Percentiles rank a stretch among this genome's conserved stretches.
Evolutionary conservation across 2,888 invertebrate species (phyloP).

Genomic region (Noctua comes): DNA sequence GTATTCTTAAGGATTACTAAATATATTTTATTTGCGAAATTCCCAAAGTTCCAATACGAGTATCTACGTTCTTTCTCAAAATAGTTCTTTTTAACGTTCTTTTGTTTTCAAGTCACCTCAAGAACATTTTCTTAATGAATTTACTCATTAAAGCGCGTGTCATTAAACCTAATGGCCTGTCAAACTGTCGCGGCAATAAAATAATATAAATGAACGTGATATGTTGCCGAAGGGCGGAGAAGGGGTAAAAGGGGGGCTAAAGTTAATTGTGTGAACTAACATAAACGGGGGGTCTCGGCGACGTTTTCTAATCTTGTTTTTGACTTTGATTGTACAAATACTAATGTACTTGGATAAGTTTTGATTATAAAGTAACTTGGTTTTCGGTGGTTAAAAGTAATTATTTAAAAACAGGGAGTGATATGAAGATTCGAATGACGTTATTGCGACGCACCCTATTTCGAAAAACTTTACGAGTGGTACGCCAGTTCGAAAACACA

Average conservation of each 20-base stretch:
- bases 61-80: background rate
- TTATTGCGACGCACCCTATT: too few relatives aligned
- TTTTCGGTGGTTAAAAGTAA: background rate
- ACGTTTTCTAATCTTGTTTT: conserved; percentile 18
- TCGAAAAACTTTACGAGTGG: too few relatives aligned
- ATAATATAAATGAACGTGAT: conserved; percentile 58
- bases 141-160: conserved; percentile 47
- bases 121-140: conserved; percentile 49
- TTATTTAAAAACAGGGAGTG: background rate
- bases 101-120: conserved; percentile 18
- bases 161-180: conserved; percentile 58
- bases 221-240: conserved; percentile 20
- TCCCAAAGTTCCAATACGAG: background rate
- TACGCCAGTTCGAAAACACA: too few relatives aligned
- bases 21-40: background rate
- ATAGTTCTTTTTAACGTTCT: background rate
- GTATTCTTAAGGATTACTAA: background rate
- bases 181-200: conserved; percentile 63
- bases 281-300: conserved; percentile 18
- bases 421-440: too few relatives aligned
- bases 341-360: conserved; percentile 8
- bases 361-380: background rate
- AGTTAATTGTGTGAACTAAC: conserved; percentile 46
- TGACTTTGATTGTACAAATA: conserved; percentile 13
- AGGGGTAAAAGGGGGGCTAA: background rate